Conservation (phyloP, 2,113 vertebrate genomes). For the Turnix velox region DNA sequence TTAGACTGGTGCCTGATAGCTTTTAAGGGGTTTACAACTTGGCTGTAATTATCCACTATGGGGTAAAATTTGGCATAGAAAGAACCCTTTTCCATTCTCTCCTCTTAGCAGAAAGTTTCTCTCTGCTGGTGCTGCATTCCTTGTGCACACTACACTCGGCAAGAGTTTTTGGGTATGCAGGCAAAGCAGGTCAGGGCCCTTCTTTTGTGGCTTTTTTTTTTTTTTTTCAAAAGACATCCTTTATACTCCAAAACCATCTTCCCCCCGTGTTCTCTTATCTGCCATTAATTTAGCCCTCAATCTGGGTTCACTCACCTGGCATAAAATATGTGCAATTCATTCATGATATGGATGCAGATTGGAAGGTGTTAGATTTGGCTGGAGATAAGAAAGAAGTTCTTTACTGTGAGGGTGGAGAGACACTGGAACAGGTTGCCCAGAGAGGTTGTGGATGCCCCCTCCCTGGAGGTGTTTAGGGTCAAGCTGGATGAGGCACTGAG, state of each 20-base stretch:
- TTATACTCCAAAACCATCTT: slow-evolving; percentile 5
- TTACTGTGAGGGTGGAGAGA: too few species aligned
- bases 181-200: not conserved
- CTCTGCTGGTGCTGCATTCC: not conserved
- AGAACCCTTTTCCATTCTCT: slow-evolving; percentile 32
- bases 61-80: slow-evolving; percentile 59
- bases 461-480: too few species aligned
- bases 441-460: too few species aligned
- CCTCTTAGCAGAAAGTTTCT: slow-evolving; percentile 56
- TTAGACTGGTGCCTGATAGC: slow-evolving; percentile 61
- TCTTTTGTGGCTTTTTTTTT: slow-evolving; percentile 22
- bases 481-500: too few species aligned
- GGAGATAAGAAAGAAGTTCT: too few species aligned
- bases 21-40: slow-evolving; percentile 67
- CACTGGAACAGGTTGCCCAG: too few species aligned
- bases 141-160: not conserved
- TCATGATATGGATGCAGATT: too few species aligned
- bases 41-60: slow-evolving; percentile 52
- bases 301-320: not conserved
- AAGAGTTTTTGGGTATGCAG: not conserved
- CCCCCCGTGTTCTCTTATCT: not conserved
- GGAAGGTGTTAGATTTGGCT: too few species aligned
- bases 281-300: slow-evolving; percentile 20
- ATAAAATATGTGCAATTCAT: not conserved
- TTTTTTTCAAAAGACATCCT: slow-evolving; percentile 54